Evolutionary conservation across 35 echinoderm and acorn worm genomes (phyloP).

Genomic region (Apostichopus californicus): DNA sequence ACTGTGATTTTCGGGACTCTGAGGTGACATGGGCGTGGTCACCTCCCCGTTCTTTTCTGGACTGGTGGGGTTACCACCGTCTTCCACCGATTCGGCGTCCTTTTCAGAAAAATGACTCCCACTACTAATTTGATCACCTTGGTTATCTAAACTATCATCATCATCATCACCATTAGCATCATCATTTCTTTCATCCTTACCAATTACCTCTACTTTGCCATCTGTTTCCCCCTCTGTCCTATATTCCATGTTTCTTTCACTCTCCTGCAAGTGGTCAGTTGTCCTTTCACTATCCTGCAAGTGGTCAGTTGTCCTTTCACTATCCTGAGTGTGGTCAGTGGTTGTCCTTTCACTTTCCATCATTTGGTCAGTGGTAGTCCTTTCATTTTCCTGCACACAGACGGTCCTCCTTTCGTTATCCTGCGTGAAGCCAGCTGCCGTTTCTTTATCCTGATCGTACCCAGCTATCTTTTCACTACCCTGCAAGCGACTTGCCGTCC

Average conservation of each 20-base stretch:
- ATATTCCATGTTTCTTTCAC: neutral
- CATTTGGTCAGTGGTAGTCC: neutral
- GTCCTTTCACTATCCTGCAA: neutral
- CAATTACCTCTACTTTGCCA: slow-evolving; percentile 25
- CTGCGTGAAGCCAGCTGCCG: neutral
- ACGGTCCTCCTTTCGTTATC: neutral
- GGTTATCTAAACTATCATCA: neutral
- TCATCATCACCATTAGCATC: neutral
- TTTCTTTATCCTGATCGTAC: neutral
- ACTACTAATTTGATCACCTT: neutral
- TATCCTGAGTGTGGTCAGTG: neutral
- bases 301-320: neutral
- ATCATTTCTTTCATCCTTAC: slow-evolving; percentile 32
- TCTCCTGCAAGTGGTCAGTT: neutral
- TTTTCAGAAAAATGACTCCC: neutral
- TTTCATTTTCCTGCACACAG: slow-evolving; percentile 1
- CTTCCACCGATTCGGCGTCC: slow-evolving; percentile 5
- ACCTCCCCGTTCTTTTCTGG: slow-evolving; percentile 48
- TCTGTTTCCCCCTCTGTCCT: slow-evolving; percentile 22
- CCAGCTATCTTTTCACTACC: neutral
- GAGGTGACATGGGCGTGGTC: slow-evolving; percentile 33
- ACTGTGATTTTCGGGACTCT: slow-evolving; percentile 35
- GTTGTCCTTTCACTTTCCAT: neutral
- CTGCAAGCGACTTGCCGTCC: neutral
- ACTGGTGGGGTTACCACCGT: slow-evolving; percentile 22